These are phyloP conservation scores for Lepilemur septentrionalis DNA, from an alignment of 2,797 vertebrate genomes.

Conservation along the genomic window DNA sequence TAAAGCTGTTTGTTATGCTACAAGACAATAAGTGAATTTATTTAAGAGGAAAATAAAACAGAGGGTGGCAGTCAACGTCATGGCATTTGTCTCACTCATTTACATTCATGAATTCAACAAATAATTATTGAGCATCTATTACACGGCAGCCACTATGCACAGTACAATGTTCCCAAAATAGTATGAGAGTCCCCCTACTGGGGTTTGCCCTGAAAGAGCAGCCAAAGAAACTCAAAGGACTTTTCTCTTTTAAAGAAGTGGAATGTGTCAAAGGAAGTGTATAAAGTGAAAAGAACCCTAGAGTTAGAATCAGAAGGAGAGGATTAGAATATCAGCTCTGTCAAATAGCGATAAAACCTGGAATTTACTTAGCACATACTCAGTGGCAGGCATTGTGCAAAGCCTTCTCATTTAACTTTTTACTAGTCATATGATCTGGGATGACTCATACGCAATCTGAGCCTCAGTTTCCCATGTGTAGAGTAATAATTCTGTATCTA, in stretches of 20 bases:
- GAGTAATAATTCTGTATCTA: background rate
- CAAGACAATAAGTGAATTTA: conserved; percentile 2
- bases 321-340: background rate
- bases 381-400: background rate
- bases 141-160: background rate
- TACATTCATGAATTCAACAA: background rate
- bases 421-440: background rate
- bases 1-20: conserved; percentile 3
- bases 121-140: background rate
- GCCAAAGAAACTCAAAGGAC: background rate
- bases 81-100: background rate
- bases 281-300: background rate
- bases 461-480: background rate
- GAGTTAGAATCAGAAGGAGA: background rate
- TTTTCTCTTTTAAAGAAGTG: background rate
- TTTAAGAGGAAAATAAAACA: conserved; percentile 27
- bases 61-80: background rate
- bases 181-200: background rate
- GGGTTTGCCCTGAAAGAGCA: background rate
- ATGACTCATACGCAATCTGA: background rate
- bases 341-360: background rate
- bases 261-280: background rate
- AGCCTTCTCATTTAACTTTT: background rate
- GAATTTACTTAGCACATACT: background rate
- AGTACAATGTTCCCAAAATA: background rate